phyloP scores from a whole-genome alignment of 2,113 vertebrate genomes.

The Nannospalax galili region DNA sequence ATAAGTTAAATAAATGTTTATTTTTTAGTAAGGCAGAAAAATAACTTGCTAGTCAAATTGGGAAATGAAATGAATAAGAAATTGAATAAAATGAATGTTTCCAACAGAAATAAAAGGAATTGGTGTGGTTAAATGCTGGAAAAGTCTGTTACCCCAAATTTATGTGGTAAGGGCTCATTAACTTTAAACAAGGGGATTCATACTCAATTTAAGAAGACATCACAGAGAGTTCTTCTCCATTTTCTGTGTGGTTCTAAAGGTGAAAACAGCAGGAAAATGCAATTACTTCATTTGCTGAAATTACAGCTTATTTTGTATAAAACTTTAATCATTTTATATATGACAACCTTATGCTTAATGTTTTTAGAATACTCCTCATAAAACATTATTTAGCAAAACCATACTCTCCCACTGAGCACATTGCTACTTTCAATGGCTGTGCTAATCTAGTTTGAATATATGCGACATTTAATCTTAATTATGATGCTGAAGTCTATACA shows the following conservation, averaged over 20 bases:
- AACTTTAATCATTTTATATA: slow-evolving; percentile 89
- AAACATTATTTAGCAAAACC: slow-evolving; percentile 87
- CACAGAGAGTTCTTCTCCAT: slow-evolving; percentile 84
- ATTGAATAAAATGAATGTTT: slow-evolving; percentile 39
- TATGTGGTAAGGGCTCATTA: slow-evolving; percentile 82
- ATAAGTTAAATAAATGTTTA: background rate
- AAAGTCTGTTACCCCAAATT: slow-evolving; percentile 58
- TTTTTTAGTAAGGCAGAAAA: background rate
- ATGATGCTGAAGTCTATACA: slow-evolving; percentile 88
- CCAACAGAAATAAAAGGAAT: background rate
- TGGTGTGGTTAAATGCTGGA: background rate
- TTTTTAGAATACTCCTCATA: slow-evolving; percentile 86
- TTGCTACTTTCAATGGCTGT: slow-evolving; percentile 84
- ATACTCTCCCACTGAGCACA: slow-evolving; percentile 86
- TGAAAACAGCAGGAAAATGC: slow-evolving; percentile 87
- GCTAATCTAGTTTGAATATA: slow-evolving; percentile 89
- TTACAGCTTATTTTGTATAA: slow-evolving; percentile 88
- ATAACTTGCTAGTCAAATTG: background rate
- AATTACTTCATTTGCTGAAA: slow-evolving; percentile 88
- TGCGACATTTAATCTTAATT: slow-evolving; percentile 90
- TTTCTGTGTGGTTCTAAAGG: slow-evolving; percentile 87
- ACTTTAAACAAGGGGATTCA: slow-evolving; percentile 84
- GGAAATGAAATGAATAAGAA: background rate
- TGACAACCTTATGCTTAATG: slow-evolving; percentile 90
- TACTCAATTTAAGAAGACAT: slow-evolving; percentile 84